These are phyloP conservation scores for Crotalus horridus DNA, from an alignment of 2,113 vertebrate species.

Conservation along the genomic window DNA sequence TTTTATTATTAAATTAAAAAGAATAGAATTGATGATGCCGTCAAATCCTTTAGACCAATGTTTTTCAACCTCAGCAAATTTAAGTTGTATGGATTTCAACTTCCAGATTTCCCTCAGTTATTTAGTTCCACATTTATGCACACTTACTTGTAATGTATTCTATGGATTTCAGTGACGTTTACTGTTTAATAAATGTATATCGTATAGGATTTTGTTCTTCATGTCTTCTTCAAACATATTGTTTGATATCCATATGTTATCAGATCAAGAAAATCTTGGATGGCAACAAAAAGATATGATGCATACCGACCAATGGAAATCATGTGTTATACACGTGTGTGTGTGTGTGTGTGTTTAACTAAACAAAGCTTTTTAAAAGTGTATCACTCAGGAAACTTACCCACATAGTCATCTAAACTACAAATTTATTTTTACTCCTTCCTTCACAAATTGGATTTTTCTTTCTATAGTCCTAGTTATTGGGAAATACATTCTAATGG, in stretches of 20 bases:
- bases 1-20: not conserved
- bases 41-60: not conserved
- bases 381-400: constrained; percentile 14
- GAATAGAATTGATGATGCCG: not conserved
- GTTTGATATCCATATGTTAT: constrained; percentile 43
- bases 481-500: too few relatives aligned
- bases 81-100: not conserved
- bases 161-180: not conserved
- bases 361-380: constrained; percentile 66
- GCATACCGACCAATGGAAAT: constrained; percentile 68
- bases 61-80: not conserved
- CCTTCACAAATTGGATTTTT: not conserved
- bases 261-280: constrained; percentile 28
- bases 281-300: constrained; percentile 1
- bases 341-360: constrained; percentile 69
- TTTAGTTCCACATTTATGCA: not conserved
- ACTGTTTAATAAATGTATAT: not conserved
- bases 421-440: not conserved
- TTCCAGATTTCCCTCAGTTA: not conserved
- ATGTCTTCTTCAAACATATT: not conserved
- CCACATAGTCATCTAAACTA: not conserved
- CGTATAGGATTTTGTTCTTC: not conserved
- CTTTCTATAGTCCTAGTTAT: not conserved
- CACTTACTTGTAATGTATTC: not conserved
- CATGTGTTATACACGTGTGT: constrained; percentile 56